A percentile compares a stretch with the other conserved stretches of the same genome.
Conservation (phyloP, 2,888 invertebrate species). For the Pilophorus perplexus region DNA sequence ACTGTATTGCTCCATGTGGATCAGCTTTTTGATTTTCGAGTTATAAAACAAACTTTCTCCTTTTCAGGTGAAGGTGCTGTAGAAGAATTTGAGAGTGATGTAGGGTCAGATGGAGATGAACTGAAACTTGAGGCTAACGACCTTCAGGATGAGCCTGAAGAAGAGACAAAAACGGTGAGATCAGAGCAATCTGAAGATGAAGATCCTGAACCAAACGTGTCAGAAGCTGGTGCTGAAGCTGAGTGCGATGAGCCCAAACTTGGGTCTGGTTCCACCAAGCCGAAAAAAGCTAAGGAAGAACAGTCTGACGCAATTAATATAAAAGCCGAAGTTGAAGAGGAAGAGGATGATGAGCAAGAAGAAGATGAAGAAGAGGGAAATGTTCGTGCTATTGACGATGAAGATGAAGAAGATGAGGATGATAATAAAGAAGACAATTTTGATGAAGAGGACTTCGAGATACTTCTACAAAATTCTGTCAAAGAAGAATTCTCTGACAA, state of each 20-base stretch:
- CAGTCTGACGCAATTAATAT: not conserved
- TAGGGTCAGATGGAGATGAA: not conserved
- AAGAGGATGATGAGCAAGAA: not conserved
- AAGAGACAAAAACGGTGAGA: no score
- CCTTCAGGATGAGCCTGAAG: not conserved
- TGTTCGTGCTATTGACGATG: not conserved
- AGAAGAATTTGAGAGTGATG: conserved; percentile 30
- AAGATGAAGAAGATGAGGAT: conserved; percentile 1
- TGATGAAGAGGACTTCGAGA: not conserved
- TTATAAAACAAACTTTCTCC: not conserved
- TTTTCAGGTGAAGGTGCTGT: conserved; percentile 8
- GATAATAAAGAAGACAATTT: conserved; percentile 1
- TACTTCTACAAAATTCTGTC: not conserved
- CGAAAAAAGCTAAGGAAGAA: not conserved
- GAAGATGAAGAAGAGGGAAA: not conserved
- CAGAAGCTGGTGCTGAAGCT: not conserved
- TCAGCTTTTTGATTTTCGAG: not conserved
- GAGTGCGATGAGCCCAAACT: not conserved
- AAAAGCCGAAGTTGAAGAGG: conserved; percentile 7
- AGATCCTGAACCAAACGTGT: not conserved
- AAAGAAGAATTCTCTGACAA: not conserved
- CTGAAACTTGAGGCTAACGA: not conserved
- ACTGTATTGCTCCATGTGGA: not conserved
- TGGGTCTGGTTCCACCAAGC: not conserved
- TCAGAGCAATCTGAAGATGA: not conserved